These are phyloP conservation scores for Allobates femoralis DNA, from an alignment of 2,797 vertebrate genomes.

Conservation along the genomic window DNA sequence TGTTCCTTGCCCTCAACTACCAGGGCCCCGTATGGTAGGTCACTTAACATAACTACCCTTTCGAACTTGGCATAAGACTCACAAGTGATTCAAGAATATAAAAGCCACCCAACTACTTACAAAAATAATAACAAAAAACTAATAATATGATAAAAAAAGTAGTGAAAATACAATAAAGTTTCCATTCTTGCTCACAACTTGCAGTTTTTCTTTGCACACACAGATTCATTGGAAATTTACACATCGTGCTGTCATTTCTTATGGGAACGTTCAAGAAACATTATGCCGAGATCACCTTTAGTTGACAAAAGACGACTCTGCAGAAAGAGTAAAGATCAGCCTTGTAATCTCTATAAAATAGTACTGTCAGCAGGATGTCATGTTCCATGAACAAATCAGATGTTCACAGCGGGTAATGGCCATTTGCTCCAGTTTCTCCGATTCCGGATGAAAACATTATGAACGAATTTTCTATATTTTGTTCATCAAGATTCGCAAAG, in stretches of 20 bases:
- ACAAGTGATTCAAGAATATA: too few species aligned
- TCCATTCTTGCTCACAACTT: not conserved
- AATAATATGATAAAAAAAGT: not conserved
- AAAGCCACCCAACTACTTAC: not conserved
- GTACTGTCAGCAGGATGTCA: conserved; percentile 14
- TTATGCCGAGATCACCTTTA: conserved; percentile 13
- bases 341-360: conserved; percentile 15
- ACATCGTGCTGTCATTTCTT: not conserved
- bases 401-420: conserved; percentile 16
- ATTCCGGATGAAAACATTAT: not conserved
- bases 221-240: not conserved
- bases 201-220: not conserved
- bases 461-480: not conserved
- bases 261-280: conserved; percentile 2
- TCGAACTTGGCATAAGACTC: too few species aligned
- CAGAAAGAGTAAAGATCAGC: conserved; percentile 16
- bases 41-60: too few species aligned
- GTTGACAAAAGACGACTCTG: not conserved
- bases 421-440: not conserved
- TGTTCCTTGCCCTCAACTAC: too few species aligned
- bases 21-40: too few species aligned
- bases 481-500: not conserved
- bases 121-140: not conserved
- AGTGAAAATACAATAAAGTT: not conserved
- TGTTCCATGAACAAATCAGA: conserved; percentile 8